phyloP scores from a whole-genome alignment of 2,797 vertebrate genomes.

The Cyprinodon diabolis region DNA sequence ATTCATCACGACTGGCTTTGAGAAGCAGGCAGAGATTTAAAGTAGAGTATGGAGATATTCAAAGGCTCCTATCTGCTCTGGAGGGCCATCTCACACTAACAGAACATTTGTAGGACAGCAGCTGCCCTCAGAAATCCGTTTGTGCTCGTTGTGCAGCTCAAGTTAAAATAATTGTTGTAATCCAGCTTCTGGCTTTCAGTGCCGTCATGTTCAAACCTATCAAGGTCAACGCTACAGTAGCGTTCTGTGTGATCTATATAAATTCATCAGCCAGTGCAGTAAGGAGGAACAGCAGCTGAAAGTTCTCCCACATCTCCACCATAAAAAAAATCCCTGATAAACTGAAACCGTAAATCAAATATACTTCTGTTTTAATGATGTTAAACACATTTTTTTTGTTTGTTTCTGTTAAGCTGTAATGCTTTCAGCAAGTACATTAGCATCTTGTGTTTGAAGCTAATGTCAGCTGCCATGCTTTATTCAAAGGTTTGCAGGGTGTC shows the following conservation, averaged over 20 bases:
- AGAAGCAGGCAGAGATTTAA: not conserved
- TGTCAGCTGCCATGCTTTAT: too few species aligned
- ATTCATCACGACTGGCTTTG: not conserved
- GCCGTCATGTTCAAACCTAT: not conserved
- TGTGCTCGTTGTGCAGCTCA: not conserved
- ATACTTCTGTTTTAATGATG: not conserved
- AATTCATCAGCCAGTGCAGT: not conserved
- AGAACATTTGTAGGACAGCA: slow-evolving; percentile 7
- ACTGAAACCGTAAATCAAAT: not conserved
- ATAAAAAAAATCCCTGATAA: not conserved
- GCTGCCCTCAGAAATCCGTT: not conserved
- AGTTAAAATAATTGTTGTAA: slow-evolving; percentile 3
- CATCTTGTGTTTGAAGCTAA: too few species aligned
- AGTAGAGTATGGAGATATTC: not conserved
- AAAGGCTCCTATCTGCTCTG: not conserved
- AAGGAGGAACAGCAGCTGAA: not conserved
- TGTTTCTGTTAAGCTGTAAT: too few species aligned
- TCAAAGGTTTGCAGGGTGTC: too few species aligned
- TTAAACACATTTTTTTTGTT: not conserved
- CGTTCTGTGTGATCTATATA: not conserved
- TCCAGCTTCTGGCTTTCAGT: not conserved
- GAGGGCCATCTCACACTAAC: not conserved
- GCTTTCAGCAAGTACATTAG: too few species aligned
- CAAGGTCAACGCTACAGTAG: not conserved
- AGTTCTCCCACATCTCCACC: not conserved